phyloP scores from a whole-genome alignment of 2,797 vertebrate genomes.

The Megalops cyprinoides region DNA sequence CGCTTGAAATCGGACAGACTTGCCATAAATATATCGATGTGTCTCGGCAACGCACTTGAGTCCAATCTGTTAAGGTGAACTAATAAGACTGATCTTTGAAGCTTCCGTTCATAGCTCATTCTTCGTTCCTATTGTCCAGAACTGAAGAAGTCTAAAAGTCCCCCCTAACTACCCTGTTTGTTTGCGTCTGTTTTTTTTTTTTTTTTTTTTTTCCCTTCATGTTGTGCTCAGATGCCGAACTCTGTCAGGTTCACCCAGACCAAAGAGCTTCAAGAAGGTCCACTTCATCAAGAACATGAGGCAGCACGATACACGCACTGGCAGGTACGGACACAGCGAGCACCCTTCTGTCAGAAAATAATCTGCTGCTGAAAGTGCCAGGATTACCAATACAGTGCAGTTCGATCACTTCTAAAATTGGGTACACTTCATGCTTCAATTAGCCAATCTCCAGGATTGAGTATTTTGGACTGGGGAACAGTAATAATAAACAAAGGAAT shows the following conservation, averaged over 20 bases:
- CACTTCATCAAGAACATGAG: slow-evolving; percentile 99
- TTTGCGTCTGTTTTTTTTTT: background rate
- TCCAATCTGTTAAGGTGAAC: background rate
- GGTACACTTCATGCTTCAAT: background rate
- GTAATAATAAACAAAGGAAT: background rate
- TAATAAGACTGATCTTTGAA: background rate
- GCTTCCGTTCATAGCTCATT: background rate
- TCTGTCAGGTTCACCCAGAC: slow-evolving; percentile 97
- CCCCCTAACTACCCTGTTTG: background rate
- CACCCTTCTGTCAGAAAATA: slow-evolving; percentile 44
- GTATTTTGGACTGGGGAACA: background rate
- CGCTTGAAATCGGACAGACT: background rate
- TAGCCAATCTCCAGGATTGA: background rate
- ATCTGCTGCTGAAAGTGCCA: slow-evolving; percentile 52
- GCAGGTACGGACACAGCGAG: slow-evolving; percentile 80
- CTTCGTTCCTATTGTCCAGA: background rate
- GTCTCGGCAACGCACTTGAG: background rate
- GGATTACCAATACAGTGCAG: slow-evolving; percentile 55
- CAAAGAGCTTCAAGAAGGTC: slow-evolving; percentile 99
- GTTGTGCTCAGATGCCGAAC: slow-evolving; percentile 84
- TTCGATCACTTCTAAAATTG: slow-evolving; percentile 28
- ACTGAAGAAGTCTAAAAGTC: background rate
- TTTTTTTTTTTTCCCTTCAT: slow-evolving; percentile 28
- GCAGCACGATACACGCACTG: slow-evolving; percentile 93
- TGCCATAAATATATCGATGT: background rate